Evolutionary conservation across 1,140 invertebrate genomes (phyloP).

Genomic region (Eriosoma lanigerum): DNA sequence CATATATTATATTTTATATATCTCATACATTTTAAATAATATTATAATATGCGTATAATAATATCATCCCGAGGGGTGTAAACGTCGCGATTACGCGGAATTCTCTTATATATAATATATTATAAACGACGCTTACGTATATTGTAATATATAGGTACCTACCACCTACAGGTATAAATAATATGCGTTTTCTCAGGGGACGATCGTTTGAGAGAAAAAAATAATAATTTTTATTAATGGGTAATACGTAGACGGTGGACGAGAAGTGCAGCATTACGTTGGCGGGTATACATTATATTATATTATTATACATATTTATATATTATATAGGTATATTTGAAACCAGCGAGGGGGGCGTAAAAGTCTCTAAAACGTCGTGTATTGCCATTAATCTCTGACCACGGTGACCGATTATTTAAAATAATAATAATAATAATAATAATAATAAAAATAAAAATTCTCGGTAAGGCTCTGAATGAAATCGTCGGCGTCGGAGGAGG

Average conservation of each 20-base stretch:
- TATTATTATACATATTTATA: neutral
- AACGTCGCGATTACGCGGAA: too few relatives aligned
- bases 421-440: neutral
- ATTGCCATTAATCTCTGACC: conserved; percentile 51
- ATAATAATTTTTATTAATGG: conserved; percentile 38
- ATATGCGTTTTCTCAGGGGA: neutral
- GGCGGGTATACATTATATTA: too few relatives aligned
- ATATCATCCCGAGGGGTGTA: too few relatives aligned
- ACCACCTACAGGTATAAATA: too few relatives aligned
- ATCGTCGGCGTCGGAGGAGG: neutral
- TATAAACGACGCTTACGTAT: too few relatives aligned
- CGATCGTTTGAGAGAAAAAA: neutral
- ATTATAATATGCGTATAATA: too few relatives aligned
- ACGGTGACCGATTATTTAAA: conserved; percentile 36
- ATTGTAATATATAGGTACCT: too few relatives aligned
- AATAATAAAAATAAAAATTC: conserved; percentile 37
- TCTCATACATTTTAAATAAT: too few relatives aligned
- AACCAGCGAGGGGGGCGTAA: neutral
- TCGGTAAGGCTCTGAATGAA: conserved; percentile 33
- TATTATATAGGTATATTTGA: neutral
- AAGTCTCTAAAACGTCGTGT: neutral
- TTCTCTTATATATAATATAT: too few relatives aligned
- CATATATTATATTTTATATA: too few relatives aligned
- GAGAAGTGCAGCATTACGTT: neutral
- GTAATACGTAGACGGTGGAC: neutral